Base-by-base conservation (phyloP, 2,888 invertebrate species). In the Brenthis hecate region DNA sequence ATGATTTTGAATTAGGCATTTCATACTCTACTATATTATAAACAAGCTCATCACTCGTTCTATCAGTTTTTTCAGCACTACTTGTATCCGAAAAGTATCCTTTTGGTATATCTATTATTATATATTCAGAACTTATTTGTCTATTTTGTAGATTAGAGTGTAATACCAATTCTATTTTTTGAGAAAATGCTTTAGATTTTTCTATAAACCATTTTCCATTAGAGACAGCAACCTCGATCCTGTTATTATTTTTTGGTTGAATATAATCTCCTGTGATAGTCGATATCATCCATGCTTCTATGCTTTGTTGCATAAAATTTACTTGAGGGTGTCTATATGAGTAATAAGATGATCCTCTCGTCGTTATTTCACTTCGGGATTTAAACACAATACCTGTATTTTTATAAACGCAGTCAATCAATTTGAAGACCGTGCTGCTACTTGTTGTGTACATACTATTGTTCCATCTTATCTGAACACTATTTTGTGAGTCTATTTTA, bases 251-350 rank as follows among this genome's bases (percentile, higher is more conserved):
- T 6, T 65, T 70, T 0, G 62, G 47, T 47, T 80, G 78, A 61
- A 75, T 74, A n/a, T 60, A 50, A 43, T 66, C 77, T 57, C 84
- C 78, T 14, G 74, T 73, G 23, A 87, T 78, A 4, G 81, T 85
- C 19, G 88, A 85, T 50, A 91, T 78, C 90, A 91, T 89, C 86
- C 88, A 91, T 2, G 90, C 87, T 81, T 90, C 81, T 68, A 91
- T 78, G 50, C 85, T 80, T 73, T 77, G 77, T 71, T 84, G 82
- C n/a, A 82, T 75, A 61, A 86, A 88, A 68, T 85, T 84, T 0
- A 84, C 81, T 55, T 77, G 78, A 28, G 82, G 84, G 56, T 76
- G 81, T 23, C 72, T 76, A 55, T 77, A 72, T 3, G 80, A 77
- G 66, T 76, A 80, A 5, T 70, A 53, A 43, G 81, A 80, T 0